Percentiles rank a stretch among this genome's conserved stretches.
phyloP scores from a whole-genome alignment of 2,113 vertebrate species.

The Hyaena hyaena region DNA sequence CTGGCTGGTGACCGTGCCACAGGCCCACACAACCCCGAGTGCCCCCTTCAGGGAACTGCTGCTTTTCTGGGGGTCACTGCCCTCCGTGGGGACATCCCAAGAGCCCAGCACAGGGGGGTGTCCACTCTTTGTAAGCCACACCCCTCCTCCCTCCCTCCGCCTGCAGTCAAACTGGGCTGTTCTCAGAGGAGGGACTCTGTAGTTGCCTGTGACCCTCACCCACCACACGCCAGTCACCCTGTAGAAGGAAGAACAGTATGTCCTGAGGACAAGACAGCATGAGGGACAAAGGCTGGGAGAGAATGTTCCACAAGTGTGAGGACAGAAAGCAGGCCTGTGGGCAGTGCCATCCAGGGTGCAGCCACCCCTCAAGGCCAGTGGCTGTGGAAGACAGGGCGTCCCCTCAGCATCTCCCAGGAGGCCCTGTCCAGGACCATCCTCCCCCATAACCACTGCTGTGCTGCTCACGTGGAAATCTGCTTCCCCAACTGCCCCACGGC shows the following conservation, averaged over 20 bases:
- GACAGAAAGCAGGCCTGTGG: neutral
- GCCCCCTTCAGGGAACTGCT: neutral
- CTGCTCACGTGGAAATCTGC: neutral
- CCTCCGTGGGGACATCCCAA: neutral
- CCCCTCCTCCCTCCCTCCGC: neutral
- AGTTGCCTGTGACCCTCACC: neutral
- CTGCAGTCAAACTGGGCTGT: neutral
- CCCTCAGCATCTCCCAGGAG: neutral
- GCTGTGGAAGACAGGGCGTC: neutral
- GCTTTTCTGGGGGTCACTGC: too few species aligned
- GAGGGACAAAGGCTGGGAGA: neutral
- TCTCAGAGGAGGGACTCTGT: neutral
- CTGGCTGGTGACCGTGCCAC: neutral
- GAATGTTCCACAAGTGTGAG: neutral
- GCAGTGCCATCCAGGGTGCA: neutral
- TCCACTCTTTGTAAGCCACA: too few species aligned
- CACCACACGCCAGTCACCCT: neutral
- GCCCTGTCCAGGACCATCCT: neutral
- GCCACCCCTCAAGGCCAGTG: neutral
- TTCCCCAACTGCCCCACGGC: neutral
- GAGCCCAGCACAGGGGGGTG: neutral
- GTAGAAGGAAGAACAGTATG: neutral
- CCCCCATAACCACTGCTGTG: neutral
- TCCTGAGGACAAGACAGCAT: neutral
- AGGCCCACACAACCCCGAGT: neutral